Conservation (phyloP, 2,113 vertebrate genomes). For the Chunga burmeisteri region DNA sequence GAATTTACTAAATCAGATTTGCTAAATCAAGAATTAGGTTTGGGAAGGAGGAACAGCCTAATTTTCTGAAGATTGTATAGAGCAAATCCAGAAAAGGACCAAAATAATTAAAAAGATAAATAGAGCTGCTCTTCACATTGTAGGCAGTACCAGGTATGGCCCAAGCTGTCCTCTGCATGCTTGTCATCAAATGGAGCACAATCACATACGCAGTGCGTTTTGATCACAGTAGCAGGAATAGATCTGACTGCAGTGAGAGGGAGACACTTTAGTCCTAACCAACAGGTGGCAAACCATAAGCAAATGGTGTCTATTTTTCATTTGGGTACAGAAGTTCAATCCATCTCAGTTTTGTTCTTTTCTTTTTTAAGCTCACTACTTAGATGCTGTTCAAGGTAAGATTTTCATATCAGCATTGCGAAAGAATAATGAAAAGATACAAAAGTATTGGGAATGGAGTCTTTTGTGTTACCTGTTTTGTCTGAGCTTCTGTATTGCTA, state of each 20-base stretch:
- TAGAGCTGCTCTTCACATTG: neutral
- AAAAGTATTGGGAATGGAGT: neutral
- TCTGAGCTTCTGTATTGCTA: neutral
- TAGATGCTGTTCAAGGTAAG: constrained; percentile 82
- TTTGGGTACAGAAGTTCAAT: constrained; percentile 62
- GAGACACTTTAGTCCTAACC: neutral
- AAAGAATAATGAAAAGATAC: neutral
- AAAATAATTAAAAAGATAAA: neutral
- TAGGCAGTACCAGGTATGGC: neutral
- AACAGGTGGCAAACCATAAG: constrained; percentile 54
- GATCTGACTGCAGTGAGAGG: neutral
- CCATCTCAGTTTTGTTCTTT: constrained; percentile 61
- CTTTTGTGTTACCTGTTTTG: neutral
- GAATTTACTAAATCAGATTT: neutral
- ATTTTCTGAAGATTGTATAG: neutral
- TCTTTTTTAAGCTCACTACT: constrained; percentile 77
- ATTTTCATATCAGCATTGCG: constrained; percentile 26
- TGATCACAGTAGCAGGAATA: neutral
- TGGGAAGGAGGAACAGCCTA: neutral
- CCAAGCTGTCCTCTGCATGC: neutral
- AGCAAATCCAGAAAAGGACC: neutral
- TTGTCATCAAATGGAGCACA: neutral
- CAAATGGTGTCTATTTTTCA: constrained; percentile 48
- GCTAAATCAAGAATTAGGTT: neutral
- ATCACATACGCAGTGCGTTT: neutral